Percentiles rank a stretch among this genome's conserved stretches.
These are phyloP conservation scores for Ptychochromis oligacanthus DNA, from an alignment of 2,113 vertebrate genomes.

Conservation along the genomic window DNA sequence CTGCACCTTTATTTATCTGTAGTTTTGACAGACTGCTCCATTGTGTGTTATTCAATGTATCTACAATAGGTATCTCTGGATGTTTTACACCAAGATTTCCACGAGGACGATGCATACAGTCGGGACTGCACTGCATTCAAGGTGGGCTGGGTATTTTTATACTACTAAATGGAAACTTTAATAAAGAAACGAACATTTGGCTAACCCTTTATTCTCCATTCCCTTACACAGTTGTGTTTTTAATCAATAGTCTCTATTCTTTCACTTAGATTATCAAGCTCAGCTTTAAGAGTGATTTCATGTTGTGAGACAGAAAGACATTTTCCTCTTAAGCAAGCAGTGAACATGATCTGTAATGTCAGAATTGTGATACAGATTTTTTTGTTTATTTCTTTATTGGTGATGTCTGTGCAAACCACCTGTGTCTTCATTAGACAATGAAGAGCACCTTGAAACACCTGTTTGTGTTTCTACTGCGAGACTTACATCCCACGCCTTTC, in stretches of 20 bases:
- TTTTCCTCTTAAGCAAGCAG: neutral
- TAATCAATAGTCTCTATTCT: neutral
- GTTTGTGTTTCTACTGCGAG: conserved; percentile 37
- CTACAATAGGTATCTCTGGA: conserved; percentile 84
- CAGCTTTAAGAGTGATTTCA: neutral
- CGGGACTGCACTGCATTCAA: conserved; percentile 92
- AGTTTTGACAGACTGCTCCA: neutral
- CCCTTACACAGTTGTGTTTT: neutral
- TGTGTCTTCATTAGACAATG: conserved; percentile 66
- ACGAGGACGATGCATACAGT: conserved; percentile 86
- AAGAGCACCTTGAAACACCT: conserved; percentile 55
- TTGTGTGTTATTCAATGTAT: neutral
- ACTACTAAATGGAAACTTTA: neutral
- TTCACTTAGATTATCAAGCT: neutral
- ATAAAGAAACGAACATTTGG: neutral
- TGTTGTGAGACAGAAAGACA: neutral
- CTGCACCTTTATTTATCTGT: neutral
- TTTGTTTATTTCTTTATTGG: neutral
- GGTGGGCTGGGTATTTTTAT: conserved; percentile 71
- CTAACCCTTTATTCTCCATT: no score
- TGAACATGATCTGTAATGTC: neutral
- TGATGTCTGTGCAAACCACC: neutral
- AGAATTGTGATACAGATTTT: neutral
- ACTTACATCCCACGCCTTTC: conserved; percentile 62
- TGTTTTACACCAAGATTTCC: conserved; percentile 81